Evolutionary conservation across 2,113 vertebrate genomes (phyloP).

Genomic region (Corvus hawaiiensis): DNA sequence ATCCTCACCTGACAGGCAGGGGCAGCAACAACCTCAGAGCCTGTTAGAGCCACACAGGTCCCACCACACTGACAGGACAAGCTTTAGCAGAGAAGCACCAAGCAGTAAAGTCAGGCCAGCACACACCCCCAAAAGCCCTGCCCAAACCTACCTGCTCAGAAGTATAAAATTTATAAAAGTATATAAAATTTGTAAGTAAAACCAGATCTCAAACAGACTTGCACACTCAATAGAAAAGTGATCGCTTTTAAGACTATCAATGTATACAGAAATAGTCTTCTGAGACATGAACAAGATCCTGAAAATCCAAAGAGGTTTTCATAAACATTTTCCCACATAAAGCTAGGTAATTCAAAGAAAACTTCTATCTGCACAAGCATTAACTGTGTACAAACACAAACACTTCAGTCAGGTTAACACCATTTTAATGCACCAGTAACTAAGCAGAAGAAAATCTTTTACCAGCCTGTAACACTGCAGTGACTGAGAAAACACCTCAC

Average conservation of each 20-base stretch:
- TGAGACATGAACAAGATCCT: neutral
- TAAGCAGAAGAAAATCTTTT: neutral
- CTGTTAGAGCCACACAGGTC: neutral
- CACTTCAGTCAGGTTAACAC: neutral
- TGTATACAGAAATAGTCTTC: neutral
- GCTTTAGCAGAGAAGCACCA: neutral
- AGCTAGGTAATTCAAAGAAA: neutral
- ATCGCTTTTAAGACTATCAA: neutral
- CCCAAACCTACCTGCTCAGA: neutral
- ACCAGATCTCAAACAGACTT: neutral
- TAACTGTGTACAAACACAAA: neutral
- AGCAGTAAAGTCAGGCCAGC: neutral
- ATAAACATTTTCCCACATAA: neutral
- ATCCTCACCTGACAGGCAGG: neutral
- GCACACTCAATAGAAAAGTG: neutral
- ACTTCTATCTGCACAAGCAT: neutral
- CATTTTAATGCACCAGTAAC: neutral
- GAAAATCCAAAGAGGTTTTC: neutral
- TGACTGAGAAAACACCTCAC: neutral
- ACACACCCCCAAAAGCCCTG: neutral
- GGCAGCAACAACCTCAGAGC: neutral
- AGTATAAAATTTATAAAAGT: neutral
- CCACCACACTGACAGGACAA: rapidly evolving
- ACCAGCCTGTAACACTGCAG: neutral
- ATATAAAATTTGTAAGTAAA: neutral